Evolutionary conservation across 2,888 invertebrate genomes (phyloP), one percentile per base, ranked within the genome.

Genomic region (Tillus elongatus): DNA sequence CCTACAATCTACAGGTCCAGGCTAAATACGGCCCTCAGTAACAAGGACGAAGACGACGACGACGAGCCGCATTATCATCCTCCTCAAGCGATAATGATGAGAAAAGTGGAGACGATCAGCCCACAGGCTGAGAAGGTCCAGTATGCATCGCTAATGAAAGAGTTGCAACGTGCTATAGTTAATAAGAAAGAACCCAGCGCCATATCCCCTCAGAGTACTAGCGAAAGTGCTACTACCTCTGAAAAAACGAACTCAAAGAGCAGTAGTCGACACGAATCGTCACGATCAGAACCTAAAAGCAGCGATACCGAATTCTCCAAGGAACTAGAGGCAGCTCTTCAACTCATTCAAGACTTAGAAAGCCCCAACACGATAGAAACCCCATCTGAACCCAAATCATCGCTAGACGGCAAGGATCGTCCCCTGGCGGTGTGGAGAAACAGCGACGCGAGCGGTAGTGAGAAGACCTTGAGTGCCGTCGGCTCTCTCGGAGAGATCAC

Each of bases 131-230:
- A 69, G 39, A 63, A 66, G 42, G 66, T 67, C 13, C 69, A 69
- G 44, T 69, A 70, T 46, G 70, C 69, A 3, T 68, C 69, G 13
- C 50, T 70, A 15, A 66, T 70, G 65, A 63, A 66, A 40, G 70
- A 71, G 50, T 54, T 70, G 26, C 67, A 69, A 39, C 63, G 61
- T 36, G 66, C 68, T 8, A 64, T 70, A 33, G 60, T 57, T 3
- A 56, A 50, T 35, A 68, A 67, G 44, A 66, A 66, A 44, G 63
- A 61, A 33, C 56, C 57, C 12, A 53, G 50, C 19, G 44, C 49
- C 19, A 50, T 54, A 12, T 61, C 65, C 2, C 62, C 64, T n/a
- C 54, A 56, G 19, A 61, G 61, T 38, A n/a, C n/a, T n/a, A n/a
- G 58, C 33, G 58, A 58, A 15, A 60, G 58, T 39, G 50, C 53